Conservation (phyloP, 2,113 vertebrate genomes). For the Strix aluco region DNA sequence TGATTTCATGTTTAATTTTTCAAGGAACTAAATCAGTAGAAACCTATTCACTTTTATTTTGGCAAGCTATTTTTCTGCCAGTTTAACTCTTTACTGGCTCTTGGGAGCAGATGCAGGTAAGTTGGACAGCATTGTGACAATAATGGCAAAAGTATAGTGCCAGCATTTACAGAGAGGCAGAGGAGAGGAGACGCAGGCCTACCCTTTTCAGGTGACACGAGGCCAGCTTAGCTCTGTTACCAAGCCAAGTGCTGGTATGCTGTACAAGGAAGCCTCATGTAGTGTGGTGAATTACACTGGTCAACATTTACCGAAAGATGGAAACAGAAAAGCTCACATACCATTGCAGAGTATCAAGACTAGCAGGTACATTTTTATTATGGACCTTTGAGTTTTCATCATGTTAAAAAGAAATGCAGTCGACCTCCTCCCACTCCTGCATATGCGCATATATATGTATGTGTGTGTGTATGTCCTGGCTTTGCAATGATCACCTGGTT, state of each 20-base stretch:
- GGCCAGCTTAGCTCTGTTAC: background rate
- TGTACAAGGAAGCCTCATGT: background rate
- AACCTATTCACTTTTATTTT: background rate
- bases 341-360: accelerated
- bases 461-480: background rate
- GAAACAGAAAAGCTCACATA: background rate
- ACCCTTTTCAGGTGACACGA: background rate
- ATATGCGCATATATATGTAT: background rate
- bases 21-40: background rate
- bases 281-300: background rate
- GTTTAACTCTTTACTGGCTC: background rate
- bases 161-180: background rate
- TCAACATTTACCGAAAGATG: background rate
- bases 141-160: background rate
- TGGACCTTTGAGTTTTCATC: background rate
- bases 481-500: background rate
- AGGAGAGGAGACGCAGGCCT: background rate
- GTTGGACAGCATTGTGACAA: background rate
- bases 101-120: background rate
- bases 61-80: background rate
- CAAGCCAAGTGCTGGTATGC: background rate
- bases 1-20: background rate
- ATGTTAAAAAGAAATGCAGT: background rate
- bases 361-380: background rate
- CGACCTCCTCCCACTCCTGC: accelerated